Conservation (phyloP, 2,797 vertebrate species). For the Scolopax bukidnonensis region DNA sequence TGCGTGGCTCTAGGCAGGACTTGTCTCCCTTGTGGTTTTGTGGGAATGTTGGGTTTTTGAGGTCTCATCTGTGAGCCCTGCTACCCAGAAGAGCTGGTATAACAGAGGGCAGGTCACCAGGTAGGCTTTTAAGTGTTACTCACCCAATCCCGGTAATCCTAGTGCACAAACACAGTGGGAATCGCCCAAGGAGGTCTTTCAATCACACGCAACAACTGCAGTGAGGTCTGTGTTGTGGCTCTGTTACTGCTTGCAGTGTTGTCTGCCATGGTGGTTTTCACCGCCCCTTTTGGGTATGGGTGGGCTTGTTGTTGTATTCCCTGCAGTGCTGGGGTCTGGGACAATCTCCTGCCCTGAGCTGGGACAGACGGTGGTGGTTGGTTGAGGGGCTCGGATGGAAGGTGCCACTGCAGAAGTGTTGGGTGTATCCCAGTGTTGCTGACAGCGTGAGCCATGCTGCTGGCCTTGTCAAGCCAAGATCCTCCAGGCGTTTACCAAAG, state of each 20-base stretch:
- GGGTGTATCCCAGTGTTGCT: neutral
- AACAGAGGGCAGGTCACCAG: neutral
- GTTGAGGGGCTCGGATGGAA: neutral
- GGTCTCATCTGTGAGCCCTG: neutral
- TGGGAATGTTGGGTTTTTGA: neutral
- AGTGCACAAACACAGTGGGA: neutral
- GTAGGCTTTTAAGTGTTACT: neutral
- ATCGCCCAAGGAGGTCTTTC: neutral
- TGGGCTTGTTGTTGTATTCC: neutral
- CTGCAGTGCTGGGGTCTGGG: accelerated
- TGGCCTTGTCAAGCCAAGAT: neutral
- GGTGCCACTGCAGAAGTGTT: neutral
- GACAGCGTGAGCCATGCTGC: neutral
- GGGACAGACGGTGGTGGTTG: neutral
- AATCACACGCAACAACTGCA: neutral
- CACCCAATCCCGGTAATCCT: neutral
- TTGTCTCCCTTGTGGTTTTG: neutral
- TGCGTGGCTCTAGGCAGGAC: neutral
- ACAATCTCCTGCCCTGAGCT: neutral
- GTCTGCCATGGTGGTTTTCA: neutral
- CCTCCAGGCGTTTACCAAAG: neutral
- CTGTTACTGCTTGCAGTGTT: neutral
- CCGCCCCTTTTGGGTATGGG: accelerated
- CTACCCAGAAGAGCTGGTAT: neutral
- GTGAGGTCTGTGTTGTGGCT: neutral